phyloP scores from a whole-genome alignment of 2,888 invertebrate genomes.

The Agrotis puta region DNA sequence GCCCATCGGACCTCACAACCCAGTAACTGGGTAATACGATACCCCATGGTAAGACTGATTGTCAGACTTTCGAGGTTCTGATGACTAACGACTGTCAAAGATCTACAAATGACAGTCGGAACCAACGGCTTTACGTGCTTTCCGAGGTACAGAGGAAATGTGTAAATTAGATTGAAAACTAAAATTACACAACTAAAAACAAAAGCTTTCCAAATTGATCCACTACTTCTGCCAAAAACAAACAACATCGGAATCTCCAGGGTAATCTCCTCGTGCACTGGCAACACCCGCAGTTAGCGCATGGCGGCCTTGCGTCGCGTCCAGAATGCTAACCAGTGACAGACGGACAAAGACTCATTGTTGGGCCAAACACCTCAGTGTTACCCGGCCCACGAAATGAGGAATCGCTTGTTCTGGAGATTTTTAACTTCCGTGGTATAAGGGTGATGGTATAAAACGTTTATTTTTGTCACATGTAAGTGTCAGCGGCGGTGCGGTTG shows the following conservation, averaged over 20 bases:
- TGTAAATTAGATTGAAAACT: no score
- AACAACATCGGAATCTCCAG: slow-evolving; percentile 17
- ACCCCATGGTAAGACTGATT: no score
- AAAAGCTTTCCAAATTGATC: background rate
- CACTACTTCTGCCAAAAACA: background rate
- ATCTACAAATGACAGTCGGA: no score
- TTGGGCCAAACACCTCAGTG: slow-evolving; percentile 68
- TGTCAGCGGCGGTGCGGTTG: no score
- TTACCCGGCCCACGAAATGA: slow-evolving; percentile 38
- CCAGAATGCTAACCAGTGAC: slow-evolving; percentile 69
- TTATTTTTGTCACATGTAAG: no score
- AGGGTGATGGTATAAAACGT: background rate
- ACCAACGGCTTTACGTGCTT: no score
- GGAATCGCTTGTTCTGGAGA: slow-evolving; percentile 32
- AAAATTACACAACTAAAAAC: background rate
- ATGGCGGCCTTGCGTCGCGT: slow-evolving; percentile 71
- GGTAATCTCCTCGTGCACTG: slow-evolving; percentile 47
- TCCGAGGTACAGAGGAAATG: no score
- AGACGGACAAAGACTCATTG: slow-evolving; percentile 71
- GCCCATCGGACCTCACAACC: no score
- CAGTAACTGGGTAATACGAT: no score
- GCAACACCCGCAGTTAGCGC: slow-evolving; percentile 61
- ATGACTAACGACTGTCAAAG: no score
- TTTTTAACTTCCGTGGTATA: background rate
- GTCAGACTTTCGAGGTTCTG: no score